Base-by-base conservation (phyloP, 2,888 invertebrate species). In the Cinara cedri region DNA sequence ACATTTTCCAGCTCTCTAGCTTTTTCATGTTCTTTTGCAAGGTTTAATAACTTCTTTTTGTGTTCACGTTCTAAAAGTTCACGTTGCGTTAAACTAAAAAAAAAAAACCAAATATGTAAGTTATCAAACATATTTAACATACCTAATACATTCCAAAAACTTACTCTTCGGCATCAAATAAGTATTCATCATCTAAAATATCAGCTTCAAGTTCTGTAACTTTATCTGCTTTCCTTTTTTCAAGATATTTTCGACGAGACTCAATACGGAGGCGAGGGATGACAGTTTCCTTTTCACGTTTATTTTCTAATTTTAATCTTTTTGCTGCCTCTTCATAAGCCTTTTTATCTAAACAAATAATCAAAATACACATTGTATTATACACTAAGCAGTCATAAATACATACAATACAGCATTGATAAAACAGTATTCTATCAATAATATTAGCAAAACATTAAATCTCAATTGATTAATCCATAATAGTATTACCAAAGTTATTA, bases 201-300 rank as follows among this genome's bases (percentile, higher is more conserved):
- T 97, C 97, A 9, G 93, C 94, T 87, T 98, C 98, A 72, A 99
- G 87, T 86, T 99, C 98, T 13, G 93, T 91, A 51, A 98, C 90
- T 87, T 99, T 99, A 85, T 99, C 98, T 81, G 93, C 95, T 86
- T 97, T 97, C 65, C 99, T 89, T 86, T 98, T 99, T 85, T 94
- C 94, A 83, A 99, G 88, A 86, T 99, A 99, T 84, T 95, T 93
- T 66, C 97, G 88, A 42, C 99, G 90, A 0, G 98, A 98, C 85
- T 97, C 93, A 21, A 96, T 88, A 51, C 99, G 89, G 34, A 99
- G 86, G 84, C 93, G 93, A 0, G 97, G 96, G 72, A 99, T 87
- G 83, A 97, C 89, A 85, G 93, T 94, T 76, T 93, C 93, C 68
- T 93, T 89, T 84, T 95, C 94, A 66, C 82, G 83, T 84, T 95